Conservation (phyloP, 2,888 invertebrate genomes). For the Cephus runcator region DNA sequence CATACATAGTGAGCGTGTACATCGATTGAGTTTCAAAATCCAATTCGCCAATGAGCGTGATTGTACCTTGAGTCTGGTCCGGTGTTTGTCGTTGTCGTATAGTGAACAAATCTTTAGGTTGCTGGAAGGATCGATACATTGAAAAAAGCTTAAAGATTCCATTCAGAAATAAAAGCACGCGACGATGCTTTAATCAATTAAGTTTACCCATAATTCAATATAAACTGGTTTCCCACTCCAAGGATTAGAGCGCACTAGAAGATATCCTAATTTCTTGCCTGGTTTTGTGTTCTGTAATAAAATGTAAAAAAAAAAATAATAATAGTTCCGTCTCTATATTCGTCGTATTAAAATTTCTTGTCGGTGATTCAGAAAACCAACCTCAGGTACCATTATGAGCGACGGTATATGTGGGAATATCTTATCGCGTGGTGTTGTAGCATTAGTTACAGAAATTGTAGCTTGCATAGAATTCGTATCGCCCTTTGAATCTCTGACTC, state of each 20-base stretch:
- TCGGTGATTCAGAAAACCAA: conserved; percentile 54
- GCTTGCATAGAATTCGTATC: conserved; percentile 80
- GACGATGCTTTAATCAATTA: background rate
- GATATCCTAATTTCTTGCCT: conserved; percentile 84
- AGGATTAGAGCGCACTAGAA: conserved; percentile 84
- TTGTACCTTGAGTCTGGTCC: conserved; percentile 82
- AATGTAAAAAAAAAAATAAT: background rate
- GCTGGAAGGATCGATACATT: conserved; percentile 37
- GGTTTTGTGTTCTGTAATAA: conserved; percentile 74
- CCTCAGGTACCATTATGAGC: conserved; percentile 81
- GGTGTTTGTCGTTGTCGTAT: conserved; percentile 81
- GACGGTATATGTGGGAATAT: conserved; percentile 86
- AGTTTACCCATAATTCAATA: conserved; percentile 83
- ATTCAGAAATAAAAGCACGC: background rate
- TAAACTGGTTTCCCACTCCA: conserved; percentile 81
- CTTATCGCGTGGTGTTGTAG: conserved; percentile 83
- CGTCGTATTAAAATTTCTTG: background rate
- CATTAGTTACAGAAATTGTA: conserved; percentile 85
- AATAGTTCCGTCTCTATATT: background rate
- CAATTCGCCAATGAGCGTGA: conserved; percentile 80
- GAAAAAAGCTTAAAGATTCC: background rate
- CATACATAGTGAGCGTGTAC: conserved; percentile 87
- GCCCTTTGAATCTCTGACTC: conserved; percentile 80
- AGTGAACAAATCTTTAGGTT: conserved; percentile 73
- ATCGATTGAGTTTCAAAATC: conserved; percentile 92